Evolutionary conservation across 2,113 vertebrate species (phyloP), one percentile per base, ranked within the genome.

Genomic region (Vireo altiloquus): DNA sequence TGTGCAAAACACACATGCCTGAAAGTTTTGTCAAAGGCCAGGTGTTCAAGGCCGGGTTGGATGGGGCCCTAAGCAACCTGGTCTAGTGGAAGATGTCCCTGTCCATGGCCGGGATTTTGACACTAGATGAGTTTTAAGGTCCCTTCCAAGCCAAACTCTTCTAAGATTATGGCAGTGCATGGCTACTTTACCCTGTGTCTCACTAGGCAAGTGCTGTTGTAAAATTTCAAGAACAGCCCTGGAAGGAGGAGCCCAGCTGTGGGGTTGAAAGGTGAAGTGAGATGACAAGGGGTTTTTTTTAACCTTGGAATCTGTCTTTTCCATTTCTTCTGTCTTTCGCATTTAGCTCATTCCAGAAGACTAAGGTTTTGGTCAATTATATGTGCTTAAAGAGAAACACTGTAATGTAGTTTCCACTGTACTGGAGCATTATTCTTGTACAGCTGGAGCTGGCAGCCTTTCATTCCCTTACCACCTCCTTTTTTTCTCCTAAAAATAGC

Each of bases 401-500:
- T 83, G 27, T 86, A 82, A 74, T 94, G 47, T 77, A 75, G 61
- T 93, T 96, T 95, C 74, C 42, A 61, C 44, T 70, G 50, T 90
- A 65, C 60, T 42, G 37, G 78, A 82, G 72, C 76, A 56, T 87
- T 87, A 89, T 81, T 95, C 83, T 93, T 63, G 65, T 94, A 82
- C 77, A 94, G 92, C 92, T 92, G 87, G 92, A 92, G 70, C 56
- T 82, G 71, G 87, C 53, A 91, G 89, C 80, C 83, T 95, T 96
- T 90, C 69, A 74, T 93, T 94, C 60, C 59, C 49, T 89, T 91
- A 50, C 71, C 93, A 89, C 81, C 85, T 85, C 90, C 60, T 92
- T 81, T 94, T 94, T 42, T 92, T 70, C 64, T 95, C 56, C 77
- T 95, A 81, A 88, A 95, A 94, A 84, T 82, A 91, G 91, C 69